Conservation (phyloP, 2,888 invertebrate species). For the Monoplex corrugatus region DNA sequence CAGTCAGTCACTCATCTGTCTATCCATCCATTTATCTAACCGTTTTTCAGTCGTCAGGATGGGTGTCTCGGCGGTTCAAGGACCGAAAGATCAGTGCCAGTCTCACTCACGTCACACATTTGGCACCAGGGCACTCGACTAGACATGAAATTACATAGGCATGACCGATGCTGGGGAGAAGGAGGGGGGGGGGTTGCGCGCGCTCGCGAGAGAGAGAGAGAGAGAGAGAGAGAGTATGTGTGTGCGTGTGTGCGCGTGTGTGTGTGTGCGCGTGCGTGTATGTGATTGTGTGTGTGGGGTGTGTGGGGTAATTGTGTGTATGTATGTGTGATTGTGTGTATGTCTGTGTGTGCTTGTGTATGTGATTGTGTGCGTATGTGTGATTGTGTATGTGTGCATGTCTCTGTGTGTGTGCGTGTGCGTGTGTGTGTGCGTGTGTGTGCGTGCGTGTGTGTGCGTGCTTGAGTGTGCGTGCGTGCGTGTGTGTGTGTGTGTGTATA, state of each 20-base stretch:
- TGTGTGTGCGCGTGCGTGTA: slow-evolving; percentile 8
- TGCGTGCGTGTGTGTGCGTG: neutral
- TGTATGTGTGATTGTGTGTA: neutral
- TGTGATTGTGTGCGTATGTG: slow-evolving; percentile 3
- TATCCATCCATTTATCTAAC: too few relatives aligned
- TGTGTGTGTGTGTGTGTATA: neutral
- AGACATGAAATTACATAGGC: too few relatives aligned
- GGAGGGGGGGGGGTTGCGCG: too few relatives aligned
- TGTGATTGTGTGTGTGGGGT: neutral
- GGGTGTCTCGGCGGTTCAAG: too few relatives aligned
- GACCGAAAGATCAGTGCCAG: too few relatives aligned
- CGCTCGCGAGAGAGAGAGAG: too few relatives aligned
- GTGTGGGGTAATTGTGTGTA: neutral
- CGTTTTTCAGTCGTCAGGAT: too few relatives aligned
- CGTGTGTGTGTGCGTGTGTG: neutral
- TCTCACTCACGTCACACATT: too few relatives aligned
- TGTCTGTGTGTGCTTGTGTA: neutral
- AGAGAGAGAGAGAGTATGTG: neutral
- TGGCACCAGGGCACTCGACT: too few relatives aligned
- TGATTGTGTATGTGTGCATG: neutral
- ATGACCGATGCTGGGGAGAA: too few relatives aligned
- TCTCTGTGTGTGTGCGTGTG: neutral
- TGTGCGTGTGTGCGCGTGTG: neutral
- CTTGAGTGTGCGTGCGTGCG: neutral
- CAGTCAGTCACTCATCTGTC: too few relatives aligned